A percentile compares a stretch with the other conserved stretches of the same genome.
Evolutionary conservation across 2,888 invertebrate genomes (phyloP).

Genomic region (Stenodema calcarata): DNA sequence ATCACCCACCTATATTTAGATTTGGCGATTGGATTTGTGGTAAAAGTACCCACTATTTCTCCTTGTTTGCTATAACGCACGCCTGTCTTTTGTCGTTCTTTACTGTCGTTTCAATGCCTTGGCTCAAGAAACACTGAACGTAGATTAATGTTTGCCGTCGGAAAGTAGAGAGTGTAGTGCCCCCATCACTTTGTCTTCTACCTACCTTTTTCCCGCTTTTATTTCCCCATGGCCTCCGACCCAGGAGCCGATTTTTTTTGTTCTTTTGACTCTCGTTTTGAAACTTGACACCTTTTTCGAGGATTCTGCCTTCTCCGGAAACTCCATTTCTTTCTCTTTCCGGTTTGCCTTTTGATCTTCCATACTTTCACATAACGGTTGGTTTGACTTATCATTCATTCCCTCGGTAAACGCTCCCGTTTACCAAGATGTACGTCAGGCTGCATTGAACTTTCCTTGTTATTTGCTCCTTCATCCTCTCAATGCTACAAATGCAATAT

Average conservation of each 20-base stretch:
- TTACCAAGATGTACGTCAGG: no score
- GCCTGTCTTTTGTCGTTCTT: background rate
- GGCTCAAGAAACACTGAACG: background rate
- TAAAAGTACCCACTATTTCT: background rate
- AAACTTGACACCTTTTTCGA: constrained; percentile 4
- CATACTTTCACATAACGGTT: background rate
- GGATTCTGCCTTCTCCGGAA: background rate
- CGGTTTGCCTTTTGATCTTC: background rate
- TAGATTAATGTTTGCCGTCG: background rate
- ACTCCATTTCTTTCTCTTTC: background rate
- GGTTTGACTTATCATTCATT: background rate
- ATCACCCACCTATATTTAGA: no score
- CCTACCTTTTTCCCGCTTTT: background rate
- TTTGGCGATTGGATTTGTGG: no score
- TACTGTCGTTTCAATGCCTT: background rate
- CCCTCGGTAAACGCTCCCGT: background rate
- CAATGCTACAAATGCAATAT: no score
- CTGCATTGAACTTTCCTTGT: background rate
- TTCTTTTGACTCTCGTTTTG: background rate
- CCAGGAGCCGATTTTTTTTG: background rate
- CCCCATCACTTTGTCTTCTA: background rate
- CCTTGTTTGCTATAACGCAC: background rate
- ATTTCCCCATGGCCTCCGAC: background rate
- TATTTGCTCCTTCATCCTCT: no score
- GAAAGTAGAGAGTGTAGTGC: background rate